Evolutionary conservation across 1,140 invertebrate genomes (phyloP).

Genomic region (Drosophila pectinifera): DNA sequence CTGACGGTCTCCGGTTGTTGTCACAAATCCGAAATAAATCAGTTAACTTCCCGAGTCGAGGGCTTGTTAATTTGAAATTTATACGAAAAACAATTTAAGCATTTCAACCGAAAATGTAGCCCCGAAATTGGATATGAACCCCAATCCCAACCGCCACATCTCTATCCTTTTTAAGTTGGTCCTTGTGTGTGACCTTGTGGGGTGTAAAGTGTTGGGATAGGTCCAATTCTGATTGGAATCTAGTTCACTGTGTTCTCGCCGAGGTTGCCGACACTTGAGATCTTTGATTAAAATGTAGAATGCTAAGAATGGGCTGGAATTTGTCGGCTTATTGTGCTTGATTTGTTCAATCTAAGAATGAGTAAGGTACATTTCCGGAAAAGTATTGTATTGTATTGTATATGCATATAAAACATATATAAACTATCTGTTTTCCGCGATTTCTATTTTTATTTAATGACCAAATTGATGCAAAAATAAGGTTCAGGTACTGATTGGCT

Average conservation of each 20-base stretch:
- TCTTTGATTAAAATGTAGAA: conserved; percentile 27
- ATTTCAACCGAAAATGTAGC: conserved; percentile 54
- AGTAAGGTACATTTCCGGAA: conserved; percentile 4
- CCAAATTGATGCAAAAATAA: too few relatives aligned
- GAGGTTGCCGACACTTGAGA: conserved; percentile 20
- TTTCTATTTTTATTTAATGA: too few relatives aligned
- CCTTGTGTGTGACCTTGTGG: conserved; percentile 59
- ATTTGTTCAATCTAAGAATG: background rate
- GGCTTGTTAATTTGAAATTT: conserved; percentile 83
- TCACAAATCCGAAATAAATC: conserved; percentile 78
- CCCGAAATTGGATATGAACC: conserved; percentile 41
- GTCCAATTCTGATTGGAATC: conserved; percentile 36
- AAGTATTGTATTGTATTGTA: background rate
- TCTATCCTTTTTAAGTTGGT: conserved; percentile 2
- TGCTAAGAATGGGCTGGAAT: conserved; percentile 7
- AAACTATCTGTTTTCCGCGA: background rate
- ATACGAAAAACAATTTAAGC: conserved; percentile 80
- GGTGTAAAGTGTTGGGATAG: conserved; percentile 47
- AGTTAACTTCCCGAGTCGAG: conserved; percentile 71
- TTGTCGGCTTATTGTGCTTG: conserved; percentile 10
- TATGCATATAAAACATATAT: background rate
- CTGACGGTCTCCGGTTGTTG: conserved; percentile 53
- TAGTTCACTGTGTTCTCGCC: background rate
- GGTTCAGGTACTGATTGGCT: too few relatives aligned
- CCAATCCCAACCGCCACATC: conserved; percentile 1